Percentiles rank a stretch among this genome's conserved stretches.
Conservation (phyloP, 2,888 invertebrate genomes). For the Sepioteuthis lessoniana region DNA sequence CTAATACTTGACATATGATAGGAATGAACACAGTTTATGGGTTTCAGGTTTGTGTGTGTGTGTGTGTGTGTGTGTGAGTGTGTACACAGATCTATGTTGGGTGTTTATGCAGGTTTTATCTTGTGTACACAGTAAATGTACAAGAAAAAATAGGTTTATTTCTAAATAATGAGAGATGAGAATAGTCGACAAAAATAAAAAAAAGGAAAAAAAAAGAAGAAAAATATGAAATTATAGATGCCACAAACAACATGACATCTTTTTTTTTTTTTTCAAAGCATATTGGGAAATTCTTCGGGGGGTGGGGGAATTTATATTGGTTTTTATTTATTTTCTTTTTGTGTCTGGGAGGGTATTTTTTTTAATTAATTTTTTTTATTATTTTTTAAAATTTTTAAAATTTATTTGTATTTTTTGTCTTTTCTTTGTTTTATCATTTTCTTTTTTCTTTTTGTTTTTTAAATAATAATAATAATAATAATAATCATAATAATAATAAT, state of each 20-base stretch:
- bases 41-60: neutral
- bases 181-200: neutral
- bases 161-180: neutral
- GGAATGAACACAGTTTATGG: too few species aligned
- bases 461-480: neutral
- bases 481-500: neutral
- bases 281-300: neutral
- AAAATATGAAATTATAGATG: neutral
- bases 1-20: neutral
- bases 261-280: constrained; percentile 16
- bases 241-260: neutral
- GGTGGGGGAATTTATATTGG: neutral
- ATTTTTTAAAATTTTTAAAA: neutral
- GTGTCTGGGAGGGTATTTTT: constrained; percentile 6
- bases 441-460: neutral
- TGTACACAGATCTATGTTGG: neutral
- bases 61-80: neutral
- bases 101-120: neutral
- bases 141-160: neutral
- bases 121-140: neutral
- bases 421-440: neutral
- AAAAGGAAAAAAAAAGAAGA: neutral
- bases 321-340: neutral
- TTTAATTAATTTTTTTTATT: neutral
- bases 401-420: neutral